A percentile compares a stretch with the other conserved stretches of the same genome.
Conservation (phyloP, 1,140 invertebrate species). For the Babylonia areolata region DNA sequence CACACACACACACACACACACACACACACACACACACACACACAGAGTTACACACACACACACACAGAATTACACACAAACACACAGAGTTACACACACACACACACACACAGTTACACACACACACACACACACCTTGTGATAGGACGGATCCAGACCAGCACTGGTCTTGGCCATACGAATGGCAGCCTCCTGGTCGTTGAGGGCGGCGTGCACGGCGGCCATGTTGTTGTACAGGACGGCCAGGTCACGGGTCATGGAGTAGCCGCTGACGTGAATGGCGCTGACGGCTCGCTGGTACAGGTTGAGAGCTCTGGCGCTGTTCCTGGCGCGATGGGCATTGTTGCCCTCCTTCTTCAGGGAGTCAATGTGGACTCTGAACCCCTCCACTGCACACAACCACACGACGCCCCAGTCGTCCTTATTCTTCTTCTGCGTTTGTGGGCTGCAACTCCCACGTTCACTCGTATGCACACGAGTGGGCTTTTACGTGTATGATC, state of each 20-base stretch:
- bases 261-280: conserved; percentile 20
- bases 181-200: conserved; percentile 36
- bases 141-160: conserved; percentile 39
- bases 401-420: too few species aligned
- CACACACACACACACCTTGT: conserved; percentile 42
- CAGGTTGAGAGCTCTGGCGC: conserved; percentile 38
- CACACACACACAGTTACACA: not conserved
- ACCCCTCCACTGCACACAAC: conserved; percentile 39
- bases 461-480: too few species aligned
- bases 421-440: too few species aligned
- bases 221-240: conserved; percentile 53
- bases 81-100: not conserved
- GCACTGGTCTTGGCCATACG: conserved; percentile 47
- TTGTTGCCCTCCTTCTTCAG: conserved; percentile 51
- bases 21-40: conserved; percentile 40
- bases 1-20: not conserved
- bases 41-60: too few species aligned
- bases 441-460: too few species aligned
- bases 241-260: conserved; percentile 42
- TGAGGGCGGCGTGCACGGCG: conserved; percentile 36
- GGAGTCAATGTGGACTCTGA: conserved; percentile 30
- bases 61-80: too few species aligned
- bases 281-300: conserved; percentile 44
- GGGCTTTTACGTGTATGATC: too few species aligned
- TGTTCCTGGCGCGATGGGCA: conserved; percentile 42